These are phyloP conservation scores for Axea sp. DNA, from an alignment of 2,888 invertebrate species.

Conservation along the genomic window DNA sequence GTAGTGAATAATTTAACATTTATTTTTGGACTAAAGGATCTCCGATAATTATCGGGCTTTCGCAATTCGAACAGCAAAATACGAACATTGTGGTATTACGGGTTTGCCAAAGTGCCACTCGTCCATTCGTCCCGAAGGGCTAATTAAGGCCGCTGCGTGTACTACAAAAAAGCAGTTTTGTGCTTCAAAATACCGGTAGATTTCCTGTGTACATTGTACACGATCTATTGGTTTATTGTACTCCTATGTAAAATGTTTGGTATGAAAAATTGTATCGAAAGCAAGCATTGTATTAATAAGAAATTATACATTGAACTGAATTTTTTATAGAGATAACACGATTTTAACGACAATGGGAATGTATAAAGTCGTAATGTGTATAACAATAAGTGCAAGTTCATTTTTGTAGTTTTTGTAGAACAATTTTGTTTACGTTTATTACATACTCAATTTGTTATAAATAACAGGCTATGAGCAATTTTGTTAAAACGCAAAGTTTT, in stretches of 20 bases:
- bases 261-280: too few relatives aligned
- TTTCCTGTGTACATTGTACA: constrained; percentile 36
- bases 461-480: too few relatives aligned
- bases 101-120: constrained; percentile 20
- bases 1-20: constrained; percentile 8
- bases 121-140: constrained; percentile 31
- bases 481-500: too few relatives aligned
- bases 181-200: constrained; percentile 26
- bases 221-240: constrained; percentile 19
- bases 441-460: too few relatives aligned
- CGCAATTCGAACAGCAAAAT: constrained; percentile 11
- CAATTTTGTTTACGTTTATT: too few relatives aligned
- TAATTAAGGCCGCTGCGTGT: constrained; percentile 43
- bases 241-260: constrained; percentile 14
- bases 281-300: too few relatives aligned
- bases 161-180: constrained; percentile 30
- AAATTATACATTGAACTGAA: too few relatives aligned
- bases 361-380: too few relatives aligned
- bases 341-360: too few relatives aligned
- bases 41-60: constrained; percentile 32
- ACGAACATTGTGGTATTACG: constrained; percentile 9
- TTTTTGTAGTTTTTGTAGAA: too few relatives aligned
- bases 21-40: neutral
- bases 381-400: too few relatives aligned
- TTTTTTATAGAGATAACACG: too few relatives aligned